Evolutionary conservation across 2,888 invertebrate genomes (phyloP).

Genomic region (Bombylius major): DNA sequence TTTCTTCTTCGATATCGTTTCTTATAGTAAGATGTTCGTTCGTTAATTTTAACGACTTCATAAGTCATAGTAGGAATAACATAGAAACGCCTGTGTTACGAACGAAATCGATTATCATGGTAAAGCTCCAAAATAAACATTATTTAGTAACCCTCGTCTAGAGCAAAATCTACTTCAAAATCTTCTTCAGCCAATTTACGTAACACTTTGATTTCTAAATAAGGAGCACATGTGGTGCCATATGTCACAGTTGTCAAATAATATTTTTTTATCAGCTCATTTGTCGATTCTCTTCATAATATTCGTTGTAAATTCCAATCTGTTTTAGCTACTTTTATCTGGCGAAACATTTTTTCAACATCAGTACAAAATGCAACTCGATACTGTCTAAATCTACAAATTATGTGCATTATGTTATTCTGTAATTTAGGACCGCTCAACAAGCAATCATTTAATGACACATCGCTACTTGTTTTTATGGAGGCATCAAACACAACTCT

Average conservation of each 20-base stretch:
- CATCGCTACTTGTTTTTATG: background rate
- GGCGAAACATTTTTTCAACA: constrained; percentile 3
- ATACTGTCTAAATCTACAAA: constrained; percentile 3
- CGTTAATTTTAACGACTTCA: too few relatives aligned
- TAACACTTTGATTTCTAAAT: too few relatives aligned
- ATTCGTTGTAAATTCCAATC: constrained; percentile 8
- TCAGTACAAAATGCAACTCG: background rate
- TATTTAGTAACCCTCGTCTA: too few relatives aligned
- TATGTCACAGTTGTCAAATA: background rate
- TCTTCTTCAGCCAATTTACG: too few relatives aligned
- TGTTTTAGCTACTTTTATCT: constrained; percentile 4
- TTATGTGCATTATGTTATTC: constrained; percentile 1
- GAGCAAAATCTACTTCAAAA: too few relatives aligned
- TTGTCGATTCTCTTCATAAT: background rate
- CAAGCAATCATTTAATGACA: background rate
- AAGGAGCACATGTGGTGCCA: background rate
- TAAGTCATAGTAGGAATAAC: too few relatives aligned
- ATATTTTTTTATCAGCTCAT: background rate
- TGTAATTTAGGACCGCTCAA: background rate
- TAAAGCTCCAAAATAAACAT: too few relatives aligned
- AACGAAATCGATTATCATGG: too few relatives aligned
- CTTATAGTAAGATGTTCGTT: too few relatives aligned
- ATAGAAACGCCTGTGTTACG: too few relatives aligned
- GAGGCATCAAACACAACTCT: too few relatives aligned
- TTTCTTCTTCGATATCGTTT: too few relatives aligned